These are phyloP conservation scores for Mactromeris polynyma DNA, from an alignment of 2,888 invertebrate genomes.

Conservation along the genomic window DNA sequence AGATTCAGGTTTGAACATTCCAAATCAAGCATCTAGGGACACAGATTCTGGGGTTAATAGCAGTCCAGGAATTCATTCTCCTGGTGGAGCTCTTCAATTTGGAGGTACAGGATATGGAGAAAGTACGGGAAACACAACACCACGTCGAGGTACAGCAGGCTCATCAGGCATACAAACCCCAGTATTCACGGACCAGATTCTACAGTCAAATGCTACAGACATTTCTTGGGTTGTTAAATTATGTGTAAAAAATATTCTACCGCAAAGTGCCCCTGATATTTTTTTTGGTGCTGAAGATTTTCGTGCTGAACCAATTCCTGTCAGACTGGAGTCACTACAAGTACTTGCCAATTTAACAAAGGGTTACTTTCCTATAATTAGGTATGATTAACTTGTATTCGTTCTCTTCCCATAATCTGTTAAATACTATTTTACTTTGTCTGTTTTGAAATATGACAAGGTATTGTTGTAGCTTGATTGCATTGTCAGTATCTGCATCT, in stretches of 20 bases:
- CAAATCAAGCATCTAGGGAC: conserved; percentile 25
- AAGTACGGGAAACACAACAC: conserved; percentile 70
- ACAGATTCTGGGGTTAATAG: conserved; percentile 36
- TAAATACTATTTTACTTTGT: too few species aligned
- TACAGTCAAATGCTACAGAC: conserved; percentile 77
- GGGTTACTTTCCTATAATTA: conserved; percentile 87
- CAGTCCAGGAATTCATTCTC: conserved; percentile 49
- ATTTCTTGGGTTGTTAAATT: conserved; percentile 86
- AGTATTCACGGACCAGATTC: conserved; percentile 76
- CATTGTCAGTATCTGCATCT: too few species aligned
- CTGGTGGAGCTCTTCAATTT: conserved; percentile 50
- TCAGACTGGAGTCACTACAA: conserved; percentile 93
- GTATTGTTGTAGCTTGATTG: too few species aligned
- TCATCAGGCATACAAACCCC: conserved; percentile 82
- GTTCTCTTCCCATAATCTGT: too few species aligned
- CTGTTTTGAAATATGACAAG: neutral
- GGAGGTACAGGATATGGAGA: conserved; percentile 44
- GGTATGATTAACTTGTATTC: conserved; percentile 73
- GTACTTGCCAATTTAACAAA: conserved; percentile 87
- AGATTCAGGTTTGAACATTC: conserved; percentile 28
- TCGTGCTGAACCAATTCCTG: conserved; percentile 89
- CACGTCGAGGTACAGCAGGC: conserved; percentile 64
- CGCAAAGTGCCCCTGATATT: conserved; percentile 52
- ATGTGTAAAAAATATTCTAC: conserved; percentile 84
- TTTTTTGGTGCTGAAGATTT: conserved; percentile 52